Evolutionary conservation across 2,888 invertebrate genomes (phyloP), one percentile per base, ranked within the genome.

Genomic region (Gari tellinella): DNA sequence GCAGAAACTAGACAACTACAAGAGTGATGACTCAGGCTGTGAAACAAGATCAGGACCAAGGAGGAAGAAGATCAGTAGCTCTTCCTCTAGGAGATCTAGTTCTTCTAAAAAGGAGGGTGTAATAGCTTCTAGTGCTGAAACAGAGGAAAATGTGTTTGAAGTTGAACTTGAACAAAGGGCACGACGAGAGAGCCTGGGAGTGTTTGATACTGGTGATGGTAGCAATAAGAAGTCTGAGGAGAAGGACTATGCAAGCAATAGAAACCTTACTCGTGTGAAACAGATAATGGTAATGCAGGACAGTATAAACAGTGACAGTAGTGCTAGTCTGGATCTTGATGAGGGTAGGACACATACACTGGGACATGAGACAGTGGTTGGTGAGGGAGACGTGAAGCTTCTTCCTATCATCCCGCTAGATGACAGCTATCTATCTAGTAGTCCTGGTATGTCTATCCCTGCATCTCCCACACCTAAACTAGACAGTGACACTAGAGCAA

Each of bases 1-100:
- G 10, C 31, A 31, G 31, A 31, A 31, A 7, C 4, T 7, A 26
- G 51, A 51, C 25, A 4, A 25, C 51, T 51, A 43, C 26, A 62
- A 26, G 26, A 53, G 52, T 53, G 78, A 70, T 12, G 78, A 78
- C 26, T 78, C 73, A 23, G 73, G 72, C 19, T 66, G 72, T 55
- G 73, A 72, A 31, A 65, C 61, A 12, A 51, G 61, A 43, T 43
- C 62, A 43, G 52, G 43, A 55, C 65, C 41, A 61, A 64, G 38
- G 43, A 65, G 53, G 57, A 64, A 5, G 31, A 53, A 14, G 56
- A 67, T 19, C 19, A 74, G 52, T 58, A 40, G 21, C 7, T 67
- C 67, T n/a, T 55, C 53, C 7, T 26, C 53, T 7, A 15, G 17
- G 2, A 55, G 40, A 19, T 55, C 53, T 10, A 19, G 40, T 37